Percentiles rank a stretch among this genome's conserved stretches.
These are phyloP conservation scores for Phalanger gymnotis DNA, from an alignment of 2,797 vertebrate genomes.

Conservation along the genomic window DNA sequence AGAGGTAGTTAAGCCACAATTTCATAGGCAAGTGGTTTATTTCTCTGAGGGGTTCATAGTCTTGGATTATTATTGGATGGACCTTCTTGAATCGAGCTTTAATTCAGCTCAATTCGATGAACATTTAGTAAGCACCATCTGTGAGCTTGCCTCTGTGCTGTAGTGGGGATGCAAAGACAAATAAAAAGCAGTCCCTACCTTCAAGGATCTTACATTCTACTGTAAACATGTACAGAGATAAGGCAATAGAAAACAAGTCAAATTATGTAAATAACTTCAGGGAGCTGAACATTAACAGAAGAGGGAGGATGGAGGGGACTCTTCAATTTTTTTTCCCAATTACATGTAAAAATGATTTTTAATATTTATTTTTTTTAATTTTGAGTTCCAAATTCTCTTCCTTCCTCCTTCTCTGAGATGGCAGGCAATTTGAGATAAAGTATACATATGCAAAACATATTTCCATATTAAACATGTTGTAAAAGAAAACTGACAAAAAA, in stretches of 20 bases:
- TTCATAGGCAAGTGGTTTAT: constrained; percentile 59
- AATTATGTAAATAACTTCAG: not conserved
- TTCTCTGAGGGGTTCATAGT: constrained; percentile 48
- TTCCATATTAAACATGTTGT: not conserved
- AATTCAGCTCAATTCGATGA: constrained; percentile 60
- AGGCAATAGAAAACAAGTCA: not conserved
- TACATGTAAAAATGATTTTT: not conserved
- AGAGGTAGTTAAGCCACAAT: constrained; percentile 55
- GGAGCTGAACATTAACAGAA: not conserved
- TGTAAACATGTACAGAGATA: not conserved
- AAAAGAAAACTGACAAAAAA: not conserved
- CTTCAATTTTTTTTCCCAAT: not conserved
- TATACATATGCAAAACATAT: not conserved
- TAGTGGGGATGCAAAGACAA: not conserved
- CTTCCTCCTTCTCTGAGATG: not conserved
- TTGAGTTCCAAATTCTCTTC: not conserved
- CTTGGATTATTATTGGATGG: constrained; percentile 37
- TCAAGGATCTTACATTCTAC: not conserved
- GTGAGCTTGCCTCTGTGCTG: not conserved
- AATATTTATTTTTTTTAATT: not conserved
- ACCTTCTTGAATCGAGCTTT: constrained; percentile 35
- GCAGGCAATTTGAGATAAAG: not conserved
- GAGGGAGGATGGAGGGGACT: not conserved
- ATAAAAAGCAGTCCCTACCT: not conserved
- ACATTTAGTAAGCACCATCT: constrained; percentile 40